Conservation (phyloP, 2,888 invertebrate genomes). For the Pachydiplax longipennis region DNA sequence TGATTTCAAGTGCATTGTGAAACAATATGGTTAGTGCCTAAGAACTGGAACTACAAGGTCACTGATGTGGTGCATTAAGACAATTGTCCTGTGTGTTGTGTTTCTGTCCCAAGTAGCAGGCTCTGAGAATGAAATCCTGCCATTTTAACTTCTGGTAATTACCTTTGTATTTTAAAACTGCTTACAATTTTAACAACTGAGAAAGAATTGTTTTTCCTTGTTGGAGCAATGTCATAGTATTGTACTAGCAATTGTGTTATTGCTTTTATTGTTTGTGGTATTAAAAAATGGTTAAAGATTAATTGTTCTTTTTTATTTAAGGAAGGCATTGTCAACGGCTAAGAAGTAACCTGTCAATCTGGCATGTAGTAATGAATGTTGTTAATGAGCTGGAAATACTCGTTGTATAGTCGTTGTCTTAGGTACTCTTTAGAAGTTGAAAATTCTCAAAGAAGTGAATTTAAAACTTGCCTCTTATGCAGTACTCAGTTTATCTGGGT, state of each 20-base stretch:
- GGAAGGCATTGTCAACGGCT: too few species aligned
- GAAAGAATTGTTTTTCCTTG: background rate
- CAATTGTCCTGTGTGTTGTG: background rate
- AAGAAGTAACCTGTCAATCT: too few species aligned
- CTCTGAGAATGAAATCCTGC: background rate
- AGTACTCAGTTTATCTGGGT: too few species aligned
- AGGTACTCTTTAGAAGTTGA: too few species aligned
- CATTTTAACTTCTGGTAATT: background rate
- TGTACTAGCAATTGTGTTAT: constrained; percentile 17
- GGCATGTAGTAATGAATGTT: too few species aligned
- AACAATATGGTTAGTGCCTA: background rate
- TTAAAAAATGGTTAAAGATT: background rate
- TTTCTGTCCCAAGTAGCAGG: background rate
- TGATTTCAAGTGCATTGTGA: background rate
- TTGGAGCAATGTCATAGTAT: background rate
- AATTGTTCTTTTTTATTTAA: too few species aligned
- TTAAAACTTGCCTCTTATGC: too few species aligned
- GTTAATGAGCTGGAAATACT: too few species aligned
- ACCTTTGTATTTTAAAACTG: background rate
- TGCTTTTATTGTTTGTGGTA: constrained; percentile 39
- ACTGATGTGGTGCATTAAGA: background rate
- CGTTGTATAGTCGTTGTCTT: too few species aligned
- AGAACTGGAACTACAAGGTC: background rate
- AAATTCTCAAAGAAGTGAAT: too few species aligned
- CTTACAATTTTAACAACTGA: background rate